These are phyloP conservation scores for Tapera naevia DNA, from an alignment of 2,797 vertebrate genomes.

Conservation along the genomic window DNA sequence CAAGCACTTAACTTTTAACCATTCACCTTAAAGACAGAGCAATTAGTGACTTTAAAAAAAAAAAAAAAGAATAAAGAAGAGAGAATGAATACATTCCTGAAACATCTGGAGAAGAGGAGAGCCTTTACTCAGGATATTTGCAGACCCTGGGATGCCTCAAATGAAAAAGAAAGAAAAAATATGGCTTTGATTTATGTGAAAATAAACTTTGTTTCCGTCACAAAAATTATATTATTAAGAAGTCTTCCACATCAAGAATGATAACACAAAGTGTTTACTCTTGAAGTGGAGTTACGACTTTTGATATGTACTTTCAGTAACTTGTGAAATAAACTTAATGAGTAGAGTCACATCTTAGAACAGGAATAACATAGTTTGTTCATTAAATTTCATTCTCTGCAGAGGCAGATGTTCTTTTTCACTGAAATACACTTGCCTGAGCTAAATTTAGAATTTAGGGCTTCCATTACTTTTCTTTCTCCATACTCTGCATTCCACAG, in stretches of 20 bases:
- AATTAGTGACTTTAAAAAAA: constrained; percentile 31
- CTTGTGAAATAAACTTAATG: neutral
- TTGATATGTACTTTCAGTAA: neutral
- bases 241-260: neutral
- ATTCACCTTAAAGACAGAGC: constrained; percentile 39
- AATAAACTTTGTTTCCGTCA: neutral
- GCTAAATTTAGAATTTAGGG: neutral
- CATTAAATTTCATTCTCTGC: neutral
- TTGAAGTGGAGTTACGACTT: neutral
- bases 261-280: neutral
- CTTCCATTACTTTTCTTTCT: neutral
- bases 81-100: constrained; percentile 58
- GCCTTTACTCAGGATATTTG: constrained; percentile 31
- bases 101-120: constrained; percentile 65
- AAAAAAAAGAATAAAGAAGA: neutral
- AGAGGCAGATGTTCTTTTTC: neutral
- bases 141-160: constrained; percentile 53
- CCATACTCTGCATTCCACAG: neutral
- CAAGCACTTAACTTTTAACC: constrained; percentile 57
- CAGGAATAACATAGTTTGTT: neutral
- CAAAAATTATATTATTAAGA: too few relatives aligned
- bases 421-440: neutral
- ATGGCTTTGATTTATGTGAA: constrained; percentile 29
- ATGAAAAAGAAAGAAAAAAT: constrained; percentile 25
- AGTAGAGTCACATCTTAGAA: neutral